A percentile compares a stretch with the other conserved stretches of the same genome.
These are phyloP conservation scores for Shargacucullia verbasci DNA, from an alignment of 2,888 invertebrate genomes.

Conservation along the genomic window DNA sequence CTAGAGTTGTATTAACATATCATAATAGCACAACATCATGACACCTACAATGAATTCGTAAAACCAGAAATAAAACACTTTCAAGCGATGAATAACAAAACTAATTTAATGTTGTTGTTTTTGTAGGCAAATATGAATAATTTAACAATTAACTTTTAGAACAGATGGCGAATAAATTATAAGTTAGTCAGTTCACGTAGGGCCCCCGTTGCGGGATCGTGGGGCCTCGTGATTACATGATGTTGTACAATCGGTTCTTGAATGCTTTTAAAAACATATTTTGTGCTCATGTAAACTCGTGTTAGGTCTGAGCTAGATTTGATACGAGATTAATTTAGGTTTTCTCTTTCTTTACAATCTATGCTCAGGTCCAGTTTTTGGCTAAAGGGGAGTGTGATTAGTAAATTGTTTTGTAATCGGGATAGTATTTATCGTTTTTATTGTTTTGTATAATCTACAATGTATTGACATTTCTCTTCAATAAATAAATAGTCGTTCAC, in stretches of 20 bases:
- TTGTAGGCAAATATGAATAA: constrained; percentile 33
- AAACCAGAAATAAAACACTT: constrained; percentile 5
- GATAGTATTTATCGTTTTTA: too few relatives aligned
- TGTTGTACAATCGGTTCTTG: constrained; percentile 28
- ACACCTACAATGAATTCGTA: neutral
- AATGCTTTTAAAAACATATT: constrained; percentile 21
- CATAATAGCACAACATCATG: neutral
- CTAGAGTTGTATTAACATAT: too few relatives aligned
- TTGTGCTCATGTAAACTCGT: constrained; percentile 9
- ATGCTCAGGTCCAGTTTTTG: too few relatives aligned
- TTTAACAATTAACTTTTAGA: constrained; percentile 35
- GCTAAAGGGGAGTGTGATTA: too few relatives aligned
- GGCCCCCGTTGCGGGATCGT: constrained; percentile 13
- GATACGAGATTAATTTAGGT: constrained; percentile 1
- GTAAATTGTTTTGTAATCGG: too few relatives aligned
- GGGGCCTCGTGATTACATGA: constrained; percentile 24
- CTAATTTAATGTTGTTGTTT: constrained; percentile 33
- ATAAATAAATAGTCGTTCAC: too few relatives aligned
- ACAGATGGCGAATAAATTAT: constrained; percentile 31
- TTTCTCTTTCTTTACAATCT: too few relatives aligned
- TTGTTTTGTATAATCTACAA: too few relatives aligned
- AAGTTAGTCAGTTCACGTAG: constrained; percentile 45
- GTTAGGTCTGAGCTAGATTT: constrained; percentile 9
- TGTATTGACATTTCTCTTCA: too few relatives aligned
- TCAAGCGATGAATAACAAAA: constrained; percentile 8